Evolutionary conservation across 2,888 invertebrate species (phyloP), one percentile per base, ranked within the genome.

Genomic region (Drosophila borborema): DNA sequence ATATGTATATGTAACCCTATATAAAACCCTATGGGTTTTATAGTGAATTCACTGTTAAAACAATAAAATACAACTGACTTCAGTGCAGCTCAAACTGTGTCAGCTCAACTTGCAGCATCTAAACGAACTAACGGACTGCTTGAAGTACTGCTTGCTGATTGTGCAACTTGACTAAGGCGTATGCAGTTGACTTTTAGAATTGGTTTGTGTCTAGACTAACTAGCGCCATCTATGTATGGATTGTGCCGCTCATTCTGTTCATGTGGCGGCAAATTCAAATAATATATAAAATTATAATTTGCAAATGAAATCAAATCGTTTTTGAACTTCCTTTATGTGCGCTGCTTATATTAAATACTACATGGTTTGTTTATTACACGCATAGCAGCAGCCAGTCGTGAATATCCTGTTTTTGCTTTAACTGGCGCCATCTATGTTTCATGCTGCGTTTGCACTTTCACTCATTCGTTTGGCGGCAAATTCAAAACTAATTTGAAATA

Each of bases 371-470:
- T 28, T 28, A 34, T 34, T 34, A 34, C 9, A 8, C 34, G 9
- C 9, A 34, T 34, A 34, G 16, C 41, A n/a, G 1, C 41, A 41
- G 41, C 0, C 1, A 18, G 18, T 18, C 10, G 9, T 0, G n/a
- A 41, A 14, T n/a, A 0, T 9, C 10, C 0, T 43, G 5, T 18
- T 10, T 10, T 4, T 14, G 3, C 12, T 5, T 5, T 45, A 0
- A 14, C 23, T 51, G 18, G 55, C 66, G 63, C 65, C 75, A 62
- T 38, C 74, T 75, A 65, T 59, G 36, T 45, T 2, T 62, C 18
- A 48, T 1, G 4, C 7, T 0, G 2, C 8, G 1, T 14, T 4
- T 4, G 2, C 43, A 31, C 7, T 56, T 56, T 31, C n/a, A 8
- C 18, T 28, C 28, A 9, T 28, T 28, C 10, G n/a, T n/a, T 59